Conservation (phyloP, 2,797 vertebrate species). For the Enoplosus armatus region DNA sequence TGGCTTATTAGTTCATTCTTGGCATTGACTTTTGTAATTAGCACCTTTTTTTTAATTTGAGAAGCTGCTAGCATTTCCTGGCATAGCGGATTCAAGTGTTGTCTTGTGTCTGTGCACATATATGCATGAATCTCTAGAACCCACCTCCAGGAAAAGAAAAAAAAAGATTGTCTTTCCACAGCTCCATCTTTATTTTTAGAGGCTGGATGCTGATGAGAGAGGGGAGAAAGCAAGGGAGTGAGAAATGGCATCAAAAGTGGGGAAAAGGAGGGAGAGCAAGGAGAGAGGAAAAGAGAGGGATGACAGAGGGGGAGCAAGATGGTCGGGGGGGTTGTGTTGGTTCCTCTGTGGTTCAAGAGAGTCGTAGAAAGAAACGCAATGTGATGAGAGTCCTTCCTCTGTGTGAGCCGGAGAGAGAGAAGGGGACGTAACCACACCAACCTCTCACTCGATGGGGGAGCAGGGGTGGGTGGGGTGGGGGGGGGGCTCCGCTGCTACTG, state of each 20-base stretch:
- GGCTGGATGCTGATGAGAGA: conserved; percentile 78
- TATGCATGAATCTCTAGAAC: conserved; percentile 62
- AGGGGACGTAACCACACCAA: conserved; percentile 72
- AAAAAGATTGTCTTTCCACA: conserved; percentile 59
- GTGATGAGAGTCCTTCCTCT: conserved; percentile 76
- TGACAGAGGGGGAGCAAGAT: conserved; percentile 36
- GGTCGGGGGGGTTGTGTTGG: conserved; percentile 46
- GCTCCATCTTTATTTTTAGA: conserved; percentile 81
- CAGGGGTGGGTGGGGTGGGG: conserved; percentile 12
- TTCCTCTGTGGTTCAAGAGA: conserved; percentile 52
- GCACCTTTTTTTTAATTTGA: conserved; percentile 49
- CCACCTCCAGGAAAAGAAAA: conserved; percentile 69
- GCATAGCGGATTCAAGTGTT: conserved; percentile 54
- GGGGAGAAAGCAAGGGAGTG: conserved; percentile 60
- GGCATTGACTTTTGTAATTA: conserved; percentile 66
- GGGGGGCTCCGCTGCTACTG: conserved; percentile 59
- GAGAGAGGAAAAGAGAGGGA: conserved; percentile 11
- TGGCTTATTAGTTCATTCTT: conserved; percentile 40
- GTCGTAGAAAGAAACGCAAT: conserved; percentile 60
- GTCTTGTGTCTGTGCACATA: conserved; percentile 64
- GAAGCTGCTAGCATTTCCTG: conserved; percentile 54
- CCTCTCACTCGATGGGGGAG: conserved; percentile 72
- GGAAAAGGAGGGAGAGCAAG: conserved; percentile 25
- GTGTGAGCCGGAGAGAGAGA: conserved; percentile 59
- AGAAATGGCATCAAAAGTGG: conserved; percentile 61